Conservation (phyloP, 2,113 vertebrate species). For the Cinclus cinclus region DNA sequence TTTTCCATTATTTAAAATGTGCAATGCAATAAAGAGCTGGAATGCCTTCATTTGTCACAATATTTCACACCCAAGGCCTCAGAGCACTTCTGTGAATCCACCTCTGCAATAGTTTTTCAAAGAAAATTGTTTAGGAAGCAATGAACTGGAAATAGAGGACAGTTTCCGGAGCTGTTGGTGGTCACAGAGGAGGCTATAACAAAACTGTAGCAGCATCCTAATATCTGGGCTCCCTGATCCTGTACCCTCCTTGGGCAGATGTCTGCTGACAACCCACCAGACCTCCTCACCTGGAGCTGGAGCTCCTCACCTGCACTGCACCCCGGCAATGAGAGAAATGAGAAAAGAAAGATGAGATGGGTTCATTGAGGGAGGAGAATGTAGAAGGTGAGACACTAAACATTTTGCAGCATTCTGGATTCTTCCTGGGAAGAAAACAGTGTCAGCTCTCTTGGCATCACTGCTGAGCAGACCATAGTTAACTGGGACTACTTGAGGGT, state of each 20-base stretch:
- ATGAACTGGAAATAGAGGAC: not conserved
- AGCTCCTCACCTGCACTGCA: rapidly evolving
- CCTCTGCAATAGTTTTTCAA: not conserved
- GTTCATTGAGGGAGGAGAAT: not conserved
- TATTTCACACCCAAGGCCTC: conserved; percentile 45
- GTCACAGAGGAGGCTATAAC: not conserved
- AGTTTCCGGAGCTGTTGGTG: not conserved
- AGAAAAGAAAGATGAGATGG: not conserved
- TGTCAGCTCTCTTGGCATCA: not conserved
- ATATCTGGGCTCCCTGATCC: not conserved
- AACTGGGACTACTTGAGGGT: not conserved
- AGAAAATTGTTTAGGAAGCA: not conserved
- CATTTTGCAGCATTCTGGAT: not conserved
- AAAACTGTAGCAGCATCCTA: rapidly evolving
- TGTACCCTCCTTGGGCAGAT: not conserved
- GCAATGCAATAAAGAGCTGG: conserved; percentile 25
- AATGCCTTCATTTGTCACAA: conserved; percentile 17
- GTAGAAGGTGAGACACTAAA: rapidly evolving
- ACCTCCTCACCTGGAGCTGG: not conserved
- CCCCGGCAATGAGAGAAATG: rapidly evolving
- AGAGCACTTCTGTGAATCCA: conserved; percentile 33
- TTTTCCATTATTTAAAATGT: conserved; percentile 60
- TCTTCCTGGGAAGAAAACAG: not conserved
- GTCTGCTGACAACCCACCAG: not conserved
- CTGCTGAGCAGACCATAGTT: not conserved